phyloP scores from a whole-genome alignment of 2,888 invertebrate species.

The Sturmia bella region DNA sequence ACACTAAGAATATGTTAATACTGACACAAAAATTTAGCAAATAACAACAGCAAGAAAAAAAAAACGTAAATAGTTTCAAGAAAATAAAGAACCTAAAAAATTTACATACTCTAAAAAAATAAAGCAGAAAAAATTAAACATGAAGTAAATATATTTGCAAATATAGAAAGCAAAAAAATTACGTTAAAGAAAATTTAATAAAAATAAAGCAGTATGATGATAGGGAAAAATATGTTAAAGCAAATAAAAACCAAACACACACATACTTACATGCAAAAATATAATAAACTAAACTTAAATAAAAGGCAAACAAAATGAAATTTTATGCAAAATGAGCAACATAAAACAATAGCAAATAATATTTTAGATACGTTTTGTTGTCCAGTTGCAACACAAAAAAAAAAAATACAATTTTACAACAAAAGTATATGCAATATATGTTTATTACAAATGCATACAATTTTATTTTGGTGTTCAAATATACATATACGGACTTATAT shows the following conservation, averaged over 20 bases:
- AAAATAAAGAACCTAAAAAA: slow-evolving; percentile 28
- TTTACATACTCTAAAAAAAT: slow-evolving; percentile 37
- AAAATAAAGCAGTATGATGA: slow-evolving; percentile 19
- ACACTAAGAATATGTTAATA: slow-evolving; percentile 26
- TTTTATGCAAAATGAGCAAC: neutral
- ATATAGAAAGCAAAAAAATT: neutral
- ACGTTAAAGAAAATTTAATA: neutral
- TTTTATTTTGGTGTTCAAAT: too few species aligned
- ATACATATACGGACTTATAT: too few species aligned
- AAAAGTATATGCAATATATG: too few species aligned
- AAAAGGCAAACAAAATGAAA: neutral
- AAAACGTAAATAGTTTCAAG: slow-evolving; percentile 17
- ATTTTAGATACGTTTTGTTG: neutral
- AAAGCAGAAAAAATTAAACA: slow-evolving; percentile 62
- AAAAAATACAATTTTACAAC: too few species aligned
- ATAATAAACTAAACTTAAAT: too few species aligned
- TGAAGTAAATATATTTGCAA: slow-evolving; percentile 42
- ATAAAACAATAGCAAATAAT: slow-evolving; percentile 2
- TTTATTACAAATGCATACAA: too few species aligned
- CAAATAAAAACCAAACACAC: neutral
- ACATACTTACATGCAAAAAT: too few species aligned
- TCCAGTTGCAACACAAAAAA: too few species aligned
- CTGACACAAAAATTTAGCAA: slow-evolving; percentile 15
- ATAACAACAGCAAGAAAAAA: slow-evolving; percentile 26
- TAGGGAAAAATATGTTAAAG: slow-evolving; percentile 59